phyloP scores from a whole-genome alignment of 2,888 invertebrate genomes.

The Pecten maximus region DNA sequence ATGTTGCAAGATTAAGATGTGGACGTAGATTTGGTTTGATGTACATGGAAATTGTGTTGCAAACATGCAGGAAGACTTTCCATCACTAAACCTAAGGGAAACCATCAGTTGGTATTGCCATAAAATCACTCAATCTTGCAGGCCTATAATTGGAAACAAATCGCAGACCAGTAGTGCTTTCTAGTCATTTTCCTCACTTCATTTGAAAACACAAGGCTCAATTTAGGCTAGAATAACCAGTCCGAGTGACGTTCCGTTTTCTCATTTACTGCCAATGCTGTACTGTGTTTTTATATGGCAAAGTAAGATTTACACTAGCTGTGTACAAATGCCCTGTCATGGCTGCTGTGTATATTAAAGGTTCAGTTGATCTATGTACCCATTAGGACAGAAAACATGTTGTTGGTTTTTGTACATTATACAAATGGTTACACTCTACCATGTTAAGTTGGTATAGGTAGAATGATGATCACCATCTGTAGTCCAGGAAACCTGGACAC shows the following conservation, averaged over 20 bases:
- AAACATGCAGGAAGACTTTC: neutral
- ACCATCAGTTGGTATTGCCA: neutral
- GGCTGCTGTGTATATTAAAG: neutral
- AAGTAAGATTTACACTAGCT: neutral
- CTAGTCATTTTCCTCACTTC: conserved; percentile 17
- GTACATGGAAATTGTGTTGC: conserved; percentile 4
- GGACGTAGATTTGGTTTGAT: neutral
- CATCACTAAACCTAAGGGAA: neutral
- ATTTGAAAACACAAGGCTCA: conserved; percentile 34
- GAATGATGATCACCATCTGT: neutral
- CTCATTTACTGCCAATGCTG: conserved; percentile 13
- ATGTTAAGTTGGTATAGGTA: neutral
- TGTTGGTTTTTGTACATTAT: neutral
- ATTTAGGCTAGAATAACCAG: neutral
- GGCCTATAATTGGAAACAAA: conserved; percentile 35
- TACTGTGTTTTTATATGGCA: neutral
- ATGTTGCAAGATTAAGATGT: conserved; percentile 9
- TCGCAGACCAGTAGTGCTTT: conserved; percentile 29
- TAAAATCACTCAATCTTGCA: conserved; percentile 11
- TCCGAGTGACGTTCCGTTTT: neutral
- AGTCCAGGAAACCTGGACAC: neutral
- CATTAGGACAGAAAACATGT: neutral
- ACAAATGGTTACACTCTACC: neutral
- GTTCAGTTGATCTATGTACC: conserved; percentile 4
- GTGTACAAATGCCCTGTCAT: conserved; percentile 13